A percentile compares a stretch with the other conserved stretches of the same genome.
Conservation (phyloP, 2,888 invertebrate genomes). For the Timema cristinae region DNA sequence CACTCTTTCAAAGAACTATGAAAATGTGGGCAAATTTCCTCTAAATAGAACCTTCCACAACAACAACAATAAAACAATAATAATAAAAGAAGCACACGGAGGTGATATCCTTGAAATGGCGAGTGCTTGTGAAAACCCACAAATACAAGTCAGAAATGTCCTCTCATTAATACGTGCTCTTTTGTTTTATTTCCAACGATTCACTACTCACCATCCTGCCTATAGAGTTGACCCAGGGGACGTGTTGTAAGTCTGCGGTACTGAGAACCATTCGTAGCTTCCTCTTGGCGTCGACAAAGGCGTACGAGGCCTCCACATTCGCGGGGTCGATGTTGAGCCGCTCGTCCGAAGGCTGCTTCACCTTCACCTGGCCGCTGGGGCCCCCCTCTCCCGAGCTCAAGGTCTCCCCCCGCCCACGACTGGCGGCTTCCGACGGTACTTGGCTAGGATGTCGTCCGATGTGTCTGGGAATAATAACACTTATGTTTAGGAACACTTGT, state of each 20-base stretch:
- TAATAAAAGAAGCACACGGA: too few relatives aligned
- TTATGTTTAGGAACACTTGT: neutral
- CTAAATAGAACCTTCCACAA: too few relatives aligned
- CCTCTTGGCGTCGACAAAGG: slow-evolving; percentile 64
- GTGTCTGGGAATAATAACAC: slow-evolving; percentile 55
- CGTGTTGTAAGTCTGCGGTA: slow-evolving; percentile 75
- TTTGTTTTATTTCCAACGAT: too few relatives aligned
- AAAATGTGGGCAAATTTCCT: too few relatives aligned
- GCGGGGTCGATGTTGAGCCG: slow-evolving; percentile 50
- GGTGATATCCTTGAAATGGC: too few relatives aligned
- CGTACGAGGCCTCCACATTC: slow-evolving; percentile 53
- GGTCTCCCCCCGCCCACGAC: slow-evolving; percentile 40
- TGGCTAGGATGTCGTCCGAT: slow-evolving; percentile 90
- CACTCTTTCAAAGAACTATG: too few relatives aligned
- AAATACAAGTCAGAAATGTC: too few relatives aligned
- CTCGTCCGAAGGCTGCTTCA: slow-evolving; percentile 46
- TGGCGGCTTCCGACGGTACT: slow-evolving; percentile 71
- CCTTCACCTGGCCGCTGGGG: slow-evolving; percentile 17
- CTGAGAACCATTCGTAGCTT: slow-evolving; percentile 88
- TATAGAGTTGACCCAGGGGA: slow-evolving; percentile 41
- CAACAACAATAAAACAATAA: too few relatives aligned
- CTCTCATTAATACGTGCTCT: too few relatives aligned
- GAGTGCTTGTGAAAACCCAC: too few relatives aligned
- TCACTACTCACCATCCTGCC: too few relatives aligned
- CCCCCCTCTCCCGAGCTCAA: slow-evolving; percentile 24